These are phyloP conservation scores for Microtus ochrogaster DNA, from an alignment of 2,113 vertebrate genomes.

Conservation along the genomic window DNA sequence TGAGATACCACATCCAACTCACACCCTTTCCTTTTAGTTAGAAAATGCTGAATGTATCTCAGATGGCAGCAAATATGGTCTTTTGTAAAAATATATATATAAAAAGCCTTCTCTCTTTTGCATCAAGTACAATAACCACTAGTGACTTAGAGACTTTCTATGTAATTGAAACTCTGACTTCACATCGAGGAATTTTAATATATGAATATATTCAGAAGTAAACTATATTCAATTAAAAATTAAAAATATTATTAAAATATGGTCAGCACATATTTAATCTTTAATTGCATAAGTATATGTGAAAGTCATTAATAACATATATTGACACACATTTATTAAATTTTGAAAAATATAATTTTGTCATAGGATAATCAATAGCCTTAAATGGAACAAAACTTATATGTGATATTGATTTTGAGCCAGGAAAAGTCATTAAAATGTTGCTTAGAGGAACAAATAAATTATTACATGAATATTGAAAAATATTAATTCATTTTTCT, in stretches of 20 bases:
- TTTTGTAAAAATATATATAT: background rate
- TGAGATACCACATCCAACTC: background rate
- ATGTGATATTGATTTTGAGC: conserved; percentile 67
- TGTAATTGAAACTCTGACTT: conserved; percentile 54
- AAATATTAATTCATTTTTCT: conserved; percentile 53
- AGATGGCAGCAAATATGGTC: background rate
- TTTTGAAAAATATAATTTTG: conserved; percentile 78
- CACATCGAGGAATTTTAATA: conserved; percentile 53
- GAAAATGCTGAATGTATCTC: background rate
- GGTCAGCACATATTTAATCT: conserved; percentile 63
- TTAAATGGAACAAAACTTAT: conserved; percentile 73
- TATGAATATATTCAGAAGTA: conserved; percentile 33
- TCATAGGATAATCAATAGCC: conserved; percentile 68
- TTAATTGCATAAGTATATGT: conserved; percentile 66
- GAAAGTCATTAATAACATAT: conserved; percentile 29
- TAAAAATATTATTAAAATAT: conserved; percentile 66
- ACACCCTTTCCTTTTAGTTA: background rate
- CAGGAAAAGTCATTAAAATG: conserved; percentile 69
- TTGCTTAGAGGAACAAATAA: conserved; percentile 67
- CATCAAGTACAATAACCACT: conserved; percentile 48
- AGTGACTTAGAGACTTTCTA: conserved; percentile 39
- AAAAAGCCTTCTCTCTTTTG: background rate
- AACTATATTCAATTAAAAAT: conserved; percentile 47
- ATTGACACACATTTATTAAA: conserved; percentile 60
- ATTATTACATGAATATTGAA: conserved; percentile 64